These are phyloP conservation scores for Pomatostomus ruficeps DNA, from an alignment of 2,113 vertebrate species.

Conservation along the genomic window DNA sequence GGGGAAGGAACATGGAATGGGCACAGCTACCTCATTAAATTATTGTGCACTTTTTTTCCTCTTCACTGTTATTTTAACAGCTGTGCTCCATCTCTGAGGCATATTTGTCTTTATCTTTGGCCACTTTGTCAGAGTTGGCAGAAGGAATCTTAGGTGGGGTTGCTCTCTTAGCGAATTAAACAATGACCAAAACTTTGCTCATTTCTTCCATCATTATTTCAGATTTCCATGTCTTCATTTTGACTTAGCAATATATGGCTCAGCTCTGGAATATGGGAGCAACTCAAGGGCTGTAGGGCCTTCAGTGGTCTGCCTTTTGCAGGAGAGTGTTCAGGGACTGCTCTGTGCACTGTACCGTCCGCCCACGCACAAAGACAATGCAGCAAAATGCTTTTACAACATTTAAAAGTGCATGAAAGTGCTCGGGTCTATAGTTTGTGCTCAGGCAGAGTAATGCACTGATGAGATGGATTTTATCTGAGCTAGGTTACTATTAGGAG, in stretches of 20 bases:
- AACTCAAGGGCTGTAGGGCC: not conserved
- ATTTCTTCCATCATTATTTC: conserved; percentile 69
- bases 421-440: not conserved
- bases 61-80: conserved; percentile 45
- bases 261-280: not conserved
- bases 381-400: not conserved
- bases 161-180: conserved; percentile 70
- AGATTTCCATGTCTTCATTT: conserved; percentile 65
- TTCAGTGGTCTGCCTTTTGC: not conserved
- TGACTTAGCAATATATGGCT: not conserved
- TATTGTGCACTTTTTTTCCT: not conserved
- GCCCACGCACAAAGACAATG: not conserved
- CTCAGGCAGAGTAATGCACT: not conserved
- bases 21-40: conserved; percentile 31
- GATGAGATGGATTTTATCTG: not conserved
- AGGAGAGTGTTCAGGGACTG: not conserved
- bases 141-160: conserved; percentile 67
- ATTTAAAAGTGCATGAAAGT: not conserved
- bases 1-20: not conserved
- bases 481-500: not conserved
- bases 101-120: conserved; percentile 68
- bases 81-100: conserved; percentile 46
- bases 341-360: not conserved
- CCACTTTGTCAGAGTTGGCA: conserved; percentile 69
- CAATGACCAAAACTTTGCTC: conserved; percentile 72